These are phyloP conservation scores for Catocala sponsa DNA, from an alignment of 2,888 invertebrate species.

Conservation along the genomic window DNA sequence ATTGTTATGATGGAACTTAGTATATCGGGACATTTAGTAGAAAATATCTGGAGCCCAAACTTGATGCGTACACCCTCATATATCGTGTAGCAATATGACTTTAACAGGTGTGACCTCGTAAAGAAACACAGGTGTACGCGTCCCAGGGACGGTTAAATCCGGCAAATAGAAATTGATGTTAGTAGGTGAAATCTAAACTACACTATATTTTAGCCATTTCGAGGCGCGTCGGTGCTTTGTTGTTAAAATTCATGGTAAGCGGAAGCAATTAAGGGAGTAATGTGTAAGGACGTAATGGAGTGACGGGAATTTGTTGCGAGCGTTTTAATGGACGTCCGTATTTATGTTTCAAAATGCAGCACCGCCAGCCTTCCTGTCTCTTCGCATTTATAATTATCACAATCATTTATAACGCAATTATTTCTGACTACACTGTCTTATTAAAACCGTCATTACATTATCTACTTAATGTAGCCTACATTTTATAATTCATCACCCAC, in stretches of 20 bases:
- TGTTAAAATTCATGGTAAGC: slow-evolving; percentile 83
- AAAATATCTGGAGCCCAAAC: slow-evolving; percentile 40
- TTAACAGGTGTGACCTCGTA: slow-evolving; percentile 72
- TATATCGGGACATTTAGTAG: slow-evolving; percentile 34
- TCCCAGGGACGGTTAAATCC: slow-evolving; percentile 73
- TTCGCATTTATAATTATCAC: slow-evolving; percentile 64
- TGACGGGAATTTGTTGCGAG: slow-evolving; percentile 80
- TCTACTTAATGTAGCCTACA: slow-evolving; percentile 27
- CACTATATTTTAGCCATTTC: slow-evolving; percentile 79
- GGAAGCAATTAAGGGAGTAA: slow-evolving; percentile 84
- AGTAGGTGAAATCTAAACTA: slow-evolving; percentile 77
- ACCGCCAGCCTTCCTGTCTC: slow-evolving; percentile 63
- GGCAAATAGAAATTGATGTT: slow-evolving; percentile 82
- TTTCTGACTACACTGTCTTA: slow-evolving; percentile 33
- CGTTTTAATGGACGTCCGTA: slow-evolving; percentile 77
- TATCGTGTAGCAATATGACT: slow-evolving; percentile 51
- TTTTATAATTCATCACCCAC: neutral
- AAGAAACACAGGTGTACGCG: slow-evolving; percentile 77
- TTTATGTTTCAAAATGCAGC: slow-evolving; percentile 78
- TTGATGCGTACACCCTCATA: slow-evolving; percentile 51
- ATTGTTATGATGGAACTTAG: slow-evolving; percentile 38
- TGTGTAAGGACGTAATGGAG: slow-evolving; percentile 83
- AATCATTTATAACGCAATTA: slow-evolving; percentile 63
- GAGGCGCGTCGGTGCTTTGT: slow-evolving; percentile 76
- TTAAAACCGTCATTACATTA: slow-evolving; percentile 42